Evolutionary conservation across 2,888 invertebrate genomes (phyloP).

Genomic region (Melanostoma mellinum): DNA sequence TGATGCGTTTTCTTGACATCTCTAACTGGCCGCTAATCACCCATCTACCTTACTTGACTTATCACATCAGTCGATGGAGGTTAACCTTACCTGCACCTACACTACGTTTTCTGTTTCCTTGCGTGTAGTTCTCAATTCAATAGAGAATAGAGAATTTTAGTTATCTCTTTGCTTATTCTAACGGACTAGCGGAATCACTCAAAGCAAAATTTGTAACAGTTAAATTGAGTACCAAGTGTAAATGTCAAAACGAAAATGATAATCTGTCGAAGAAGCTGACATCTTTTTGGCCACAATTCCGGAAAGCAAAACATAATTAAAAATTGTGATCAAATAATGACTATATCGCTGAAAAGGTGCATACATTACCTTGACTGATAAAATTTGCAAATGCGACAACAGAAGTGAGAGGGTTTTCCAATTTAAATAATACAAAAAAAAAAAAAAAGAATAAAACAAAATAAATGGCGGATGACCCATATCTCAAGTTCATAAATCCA

Average conservation of each 20-base stretch:
- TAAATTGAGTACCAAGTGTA: conserved; percentile 11
- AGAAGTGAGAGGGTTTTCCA: not conserved
- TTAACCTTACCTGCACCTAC: too few relatives aligned
- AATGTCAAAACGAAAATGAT: conserved; percentile 48
- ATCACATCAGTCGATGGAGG: too few relatives aligned
- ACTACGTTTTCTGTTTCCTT: too few relatives aligned
- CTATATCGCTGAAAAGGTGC: not conserved
- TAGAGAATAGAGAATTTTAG: not conserved
- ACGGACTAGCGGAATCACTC: conserved; percentile 13
- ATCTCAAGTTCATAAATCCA: conserved; percentile 11
- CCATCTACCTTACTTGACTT: too few relatives aligned
- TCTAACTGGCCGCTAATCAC: too few relatives aligned
- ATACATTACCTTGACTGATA: not conserved
- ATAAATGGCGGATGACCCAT: conserved; percentile 47
- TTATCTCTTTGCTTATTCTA: not conserved
- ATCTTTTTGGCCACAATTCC: not conserved
- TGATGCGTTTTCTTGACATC: too few relatives aligned
- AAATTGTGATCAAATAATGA: not conserved
- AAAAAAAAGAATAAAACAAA: conserved; percentile 1
- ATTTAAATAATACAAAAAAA: conserved; percentile 5
- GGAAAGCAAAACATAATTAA: too few relatives aligned
- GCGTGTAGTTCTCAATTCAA: not conserved
- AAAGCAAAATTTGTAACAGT: conserved; percentile 23
- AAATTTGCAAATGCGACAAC: too few relatives aligned
- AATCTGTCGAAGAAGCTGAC: conserved; percentile 16